Evolutionary conservation across 2,888 invertebrate species (phyloP).

Genomic region (Pteria penguin): DNA sequence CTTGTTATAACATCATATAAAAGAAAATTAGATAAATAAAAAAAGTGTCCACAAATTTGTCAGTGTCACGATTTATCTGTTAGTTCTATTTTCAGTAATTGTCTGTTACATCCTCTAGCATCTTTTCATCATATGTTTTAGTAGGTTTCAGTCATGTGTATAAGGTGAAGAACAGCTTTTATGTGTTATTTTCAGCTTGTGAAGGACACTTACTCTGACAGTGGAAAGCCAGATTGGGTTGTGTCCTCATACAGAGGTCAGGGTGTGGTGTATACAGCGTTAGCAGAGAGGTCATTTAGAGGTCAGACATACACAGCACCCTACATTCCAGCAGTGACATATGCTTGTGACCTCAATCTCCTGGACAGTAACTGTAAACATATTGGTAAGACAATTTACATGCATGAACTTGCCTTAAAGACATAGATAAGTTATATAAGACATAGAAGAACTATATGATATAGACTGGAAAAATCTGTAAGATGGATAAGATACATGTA

Average conservation of each 20-base stretch:
- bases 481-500: too few species aligned
- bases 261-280: constrained; percentile 71
- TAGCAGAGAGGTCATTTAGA: constrained; percentile 57
- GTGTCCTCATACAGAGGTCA: constrained; percentile 68
- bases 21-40: too few species aligned
- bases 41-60: too few species aligned
- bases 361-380: constrained; percentile 17
- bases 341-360: constrained; percentile 83
- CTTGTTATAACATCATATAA: too few species aligned
- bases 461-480: too few species aligned
- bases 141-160: too few species aligned
- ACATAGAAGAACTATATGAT: too few species aligned
- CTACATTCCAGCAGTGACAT: constrained; percentile 86
- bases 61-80: too few species aligned
- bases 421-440: too few species aligned
- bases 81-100: neutral
- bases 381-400: neutral
- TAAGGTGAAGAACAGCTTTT: too few species aligned
- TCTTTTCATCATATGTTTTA: too few species aligned
- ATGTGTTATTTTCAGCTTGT: neutral
- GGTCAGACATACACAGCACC: constrained; percentile 75
- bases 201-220: neutral
- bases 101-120: neutral
- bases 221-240: constrained; percentile 45
- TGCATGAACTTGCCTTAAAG: too few species aligned